Evolutionary conservation across 2,888 invertebrate species (phyloP), one percentile per base, ranked within the genome.

Genomic region (Baccha elongata): DNA sequence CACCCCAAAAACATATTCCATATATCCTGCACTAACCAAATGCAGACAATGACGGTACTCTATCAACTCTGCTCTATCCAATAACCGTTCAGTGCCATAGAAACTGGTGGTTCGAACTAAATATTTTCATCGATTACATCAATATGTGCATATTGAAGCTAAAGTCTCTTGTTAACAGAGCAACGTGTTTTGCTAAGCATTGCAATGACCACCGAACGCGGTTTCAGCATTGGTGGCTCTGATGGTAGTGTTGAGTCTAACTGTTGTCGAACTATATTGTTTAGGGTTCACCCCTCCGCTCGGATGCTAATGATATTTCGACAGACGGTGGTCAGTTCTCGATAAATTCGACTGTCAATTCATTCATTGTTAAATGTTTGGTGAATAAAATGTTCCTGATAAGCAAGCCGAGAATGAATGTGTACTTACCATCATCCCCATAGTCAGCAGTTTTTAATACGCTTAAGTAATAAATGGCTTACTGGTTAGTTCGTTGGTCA

Each of bases 331-430:
- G 40, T 55, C 50, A 46, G 32, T 53, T 13, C 62, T 62, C 81
- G 65, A n/a, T n/a, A n/a, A n/a, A n/a, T n/a, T n/a, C n/a, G n/a
- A 40, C 75, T 81, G 81, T 81, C 81, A 81, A 67, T 81, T 71
- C 53, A 71, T 71, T 48, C 60, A 71, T 71, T 81, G 81, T 80
- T 80, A 73, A 73, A 80, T 68, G 68, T 62, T 80, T n/a, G n/a
- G n/a, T n/a, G n/a, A n/a, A n/a, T n/a, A n/a, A n/a, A n/a, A n/a
- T n/a, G n/a, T n/a, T n/a, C 17, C 53, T n/a, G 78, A n/a, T n/a
- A n/a, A n/a, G n/a, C n/a, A n/a, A n/a, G n/a, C n/a, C 17, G 35
- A n/a, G 3, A 69, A 21, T 21, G 53, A 68, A 64, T 46, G 44
- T 13, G n/a, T 60, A 32, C 32, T 19, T 35, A n/a, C 17, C 35